These are phyloP conservation scores for Suricata suricatta DNA, from an alignment of 2,113 vertebrate genomes.

Conservation along the genomic window DNA sequence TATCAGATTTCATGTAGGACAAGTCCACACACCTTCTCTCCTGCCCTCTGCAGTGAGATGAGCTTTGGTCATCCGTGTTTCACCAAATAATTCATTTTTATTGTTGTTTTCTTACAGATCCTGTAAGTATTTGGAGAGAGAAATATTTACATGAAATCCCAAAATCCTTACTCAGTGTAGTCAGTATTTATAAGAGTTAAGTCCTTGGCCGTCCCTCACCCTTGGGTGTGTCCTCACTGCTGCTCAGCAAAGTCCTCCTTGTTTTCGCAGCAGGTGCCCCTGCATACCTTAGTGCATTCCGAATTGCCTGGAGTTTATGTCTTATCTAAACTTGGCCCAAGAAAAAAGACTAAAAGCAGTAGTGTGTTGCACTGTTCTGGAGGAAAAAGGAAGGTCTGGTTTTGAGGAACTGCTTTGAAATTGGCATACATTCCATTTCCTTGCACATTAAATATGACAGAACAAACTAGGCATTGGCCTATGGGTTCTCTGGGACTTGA, in stretches of 20 bases:
- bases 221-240: no score
- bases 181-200: neutral
- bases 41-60: neutral
- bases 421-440: constrained; percentile 4
- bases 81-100: neutral
- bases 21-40: neutral
- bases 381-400: neutral
- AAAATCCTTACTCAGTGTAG: neutral
- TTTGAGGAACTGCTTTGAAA: neutral
- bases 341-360: constrained; percentile 29
- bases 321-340: constrained; percentile 32
- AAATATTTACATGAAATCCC: neutral
- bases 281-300: neutral
- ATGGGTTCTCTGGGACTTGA: neutral
- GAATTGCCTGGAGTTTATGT: constrained; percentile 21
- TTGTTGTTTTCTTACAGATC: neutral
- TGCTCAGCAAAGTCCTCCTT: neutral
- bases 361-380: neutral
- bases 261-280: neutral
- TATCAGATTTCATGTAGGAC: constrained; percentile 15
- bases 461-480: neutral
- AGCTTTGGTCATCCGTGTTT: neutral
- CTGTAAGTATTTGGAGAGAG: neutral
- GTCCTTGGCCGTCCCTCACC: neutral
- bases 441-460: neutral